Evolutionary conservation across 2,797 vertebrate genomes (phyloP).

Genomic region (Pyrocephalus nanus): DNA sequence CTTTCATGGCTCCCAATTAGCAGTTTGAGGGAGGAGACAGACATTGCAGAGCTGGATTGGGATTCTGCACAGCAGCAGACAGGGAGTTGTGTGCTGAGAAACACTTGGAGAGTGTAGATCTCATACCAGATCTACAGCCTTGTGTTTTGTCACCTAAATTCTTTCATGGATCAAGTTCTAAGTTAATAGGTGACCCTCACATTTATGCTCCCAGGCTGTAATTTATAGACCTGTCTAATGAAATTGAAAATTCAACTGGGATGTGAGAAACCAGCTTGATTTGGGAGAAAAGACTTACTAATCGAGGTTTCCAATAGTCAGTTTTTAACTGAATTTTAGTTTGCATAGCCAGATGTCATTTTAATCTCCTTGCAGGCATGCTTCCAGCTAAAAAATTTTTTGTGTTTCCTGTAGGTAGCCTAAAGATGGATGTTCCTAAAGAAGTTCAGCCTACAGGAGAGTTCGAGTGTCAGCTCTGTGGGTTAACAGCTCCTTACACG

Average conservation of each 20-base stretch:
- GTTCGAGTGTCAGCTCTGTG: slow-evolving; percentile 85
- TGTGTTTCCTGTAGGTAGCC: background rate
- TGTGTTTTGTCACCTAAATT: background rate
- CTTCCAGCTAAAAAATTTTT: background rate
- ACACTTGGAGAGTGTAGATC: accelerated
- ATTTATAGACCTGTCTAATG: background rate
- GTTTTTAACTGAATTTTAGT: background rate
- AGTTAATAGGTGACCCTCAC: background rate
- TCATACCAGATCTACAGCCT: background rate
- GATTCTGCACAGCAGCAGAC: background rate
- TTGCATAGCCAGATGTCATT: background rate
- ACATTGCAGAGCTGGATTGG: background rate
- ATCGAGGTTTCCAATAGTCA: background rate
- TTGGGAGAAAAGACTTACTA: background rate
- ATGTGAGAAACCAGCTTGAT: background rate
- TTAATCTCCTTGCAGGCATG: background rate
- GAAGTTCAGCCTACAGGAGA: slow-evolving; percentile 48
- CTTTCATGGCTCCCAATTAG: background rate
- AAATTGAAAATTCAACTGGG: background rate
- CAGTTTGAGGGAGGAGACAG: background rate
- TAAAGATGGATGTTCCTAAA: slow-evolving; percentile 73
- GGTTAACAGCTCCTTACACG: slow-evolving; percentile 77
- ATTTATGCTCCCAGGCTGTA: background rate
- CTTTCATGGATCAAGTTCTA: background rate
- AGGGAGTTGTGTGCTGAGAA: background rate